Evolutionary conservation across 2,888 invertebrate species (phyloP), one percentile per base, ranked within the genome.

Genomic region (Germaria angustata): DNA sequence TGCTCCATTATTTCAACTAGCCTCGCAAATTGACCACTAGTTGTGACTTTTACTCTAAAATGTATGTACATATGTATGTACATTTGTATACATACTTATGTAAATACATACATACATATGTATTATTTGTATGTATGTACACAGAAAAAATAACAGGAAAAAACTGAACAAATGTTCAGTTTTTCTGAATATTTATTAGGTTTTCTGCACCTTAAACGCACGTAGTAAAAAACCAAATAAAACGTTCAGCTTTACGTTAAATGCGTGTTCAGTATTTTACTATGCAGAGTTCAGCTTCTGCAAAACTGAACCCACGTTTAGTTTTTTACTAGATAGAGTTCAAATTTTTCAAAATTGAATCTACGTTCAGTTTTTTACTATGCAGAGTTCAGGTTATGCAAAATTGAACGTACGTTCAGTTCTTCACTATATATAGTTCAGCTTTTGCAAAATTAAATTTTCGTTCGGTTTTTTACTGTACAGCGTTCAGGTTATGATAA

Each of bases 91-190:
- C n/a, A n/a, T n/a, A n/a, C n/a, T n/a, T n/a, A n/a, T n/a, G n/a
- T n/a, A n/a, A n/a, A n/a, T n/a, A n/a, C n/a, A n/a, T n/a, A n/a
- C n/a, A n/a, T n/a, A n/a, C n/a, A n/a, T n/a, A n/a, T n/a, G n/a
- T n/a, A 28, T 28, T 5, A 28, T 28, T 28, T 6, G 6, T 28
- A 28, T 28, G 28, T 28, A n/a, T n/a, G n/a, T 28, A 28, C 28
- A 28, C 28, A 28, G 3, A 28, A 28, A 28, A 28, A 28, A 3
- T 28, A 28, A 28, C 28, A 39, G 59, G 20, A 39, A 22, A 59
- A 59, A 59, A 20, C 28, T 8, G 22, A 59, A 39, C 59, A 59
- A 39, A 39, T 8, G 59, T 59, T 36, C n/a, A 22, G 59, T 59
- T 59, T 36, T 59, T 39, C 39, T 59, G n/a, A 53, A 53, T 22